phyloP scores from a whole-genome alignment of 53 echinoderm and acorn worm species.

The Arbacia lixula region DNA sequence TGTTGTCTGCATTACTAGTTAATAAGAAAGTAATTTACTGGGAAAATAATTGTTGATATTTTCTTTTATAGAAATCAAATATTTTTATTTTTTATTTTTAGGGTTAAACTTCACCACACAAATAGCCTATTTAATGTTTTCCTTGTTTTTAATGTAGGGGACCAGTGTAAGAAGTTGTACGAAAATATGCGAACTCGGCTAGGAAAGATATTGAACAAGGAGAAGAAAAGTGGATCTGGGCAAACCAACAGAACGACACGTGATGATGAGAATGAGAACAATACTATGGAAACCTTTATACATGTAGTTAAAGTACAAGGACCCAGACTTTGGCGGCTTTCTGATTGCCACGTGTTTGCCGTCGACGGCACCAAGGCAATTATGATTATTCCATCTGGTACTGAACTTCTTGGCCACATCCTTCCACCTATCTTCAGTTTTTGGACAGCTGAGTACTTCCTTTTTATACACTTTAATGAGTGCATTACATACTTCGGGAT shows the following conservation, averaged over 20 bases:
- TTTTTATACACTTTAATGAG: no score
- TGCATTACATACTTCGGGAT: no score
- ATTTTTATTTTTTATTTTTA: constrained; percentile 6
- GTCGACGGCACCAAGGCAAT: no score
- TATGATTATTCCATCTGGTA: no score
- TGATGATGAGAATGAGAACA: no score
- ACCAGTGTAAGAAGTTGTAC: constrained; percentile 36
- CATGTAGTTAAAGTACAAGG: no score
- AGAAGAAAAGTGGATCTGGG: constrained; percentile 33
- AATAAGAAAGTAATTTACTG: constrained; percentile 26
- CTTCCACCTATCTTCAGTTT: no score
- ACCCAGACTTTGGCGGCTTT: no score
- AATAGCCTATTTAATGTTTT: constrained; percentile 20
- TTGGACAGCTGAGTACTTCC: no score
- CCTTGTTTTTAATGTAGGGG: constrained; percentile 20
- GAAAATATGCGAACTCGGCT: constrained; percentile 19
- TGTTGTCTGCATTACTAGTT: constrained; percentile 26
- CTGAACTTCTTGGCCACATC: no score
- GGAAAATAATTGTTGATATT: constrained; percentile 29
- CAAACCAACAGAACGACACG: constrained; percentile 27
- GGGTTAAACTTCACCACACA: constrained; percentile 29
- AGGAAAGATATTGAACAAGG: constrained; percentile 4
- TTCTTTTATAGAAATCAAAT: constrained; percentile 26
- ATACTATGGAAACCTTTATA: no score
- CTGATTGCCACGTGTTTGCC: no score